These are phyloP conservation scores for Caerostris extrusa DNA, from an alignment of 1,140 invertebrate species.

Conservation along the genomic window DNA sequence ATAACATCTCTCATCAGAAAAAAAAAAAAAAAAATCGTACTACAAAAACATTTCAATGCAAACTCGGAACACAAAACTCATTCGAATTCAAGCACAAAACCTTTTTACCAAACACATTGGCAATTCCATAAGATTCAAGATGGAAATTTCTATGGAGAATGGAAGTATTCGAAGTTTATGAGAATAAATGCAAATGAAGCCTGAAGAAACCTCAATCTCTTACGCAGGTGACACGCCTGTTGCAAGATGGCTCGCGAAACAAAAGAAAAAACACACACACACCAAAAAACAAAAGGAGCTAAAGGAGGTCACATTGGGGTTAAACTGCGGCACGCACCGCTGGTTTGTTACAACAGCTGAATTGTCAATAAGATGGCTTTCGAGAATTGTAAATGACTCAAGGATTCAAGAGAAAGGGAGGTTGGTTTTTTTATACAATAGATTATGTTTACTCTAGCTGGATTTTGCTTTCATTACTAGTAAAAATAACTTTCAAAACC, in stretches of 20 bases:
- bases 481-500: neutral
- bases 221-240: slow-evolving; percentile 30
- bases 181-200: slow-evolving; percentile 19
- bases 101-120: neutral
- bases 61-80: neutral
- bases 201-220: neutral
- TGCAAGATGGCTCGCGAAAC: neutral
- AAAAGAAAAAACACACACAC: neutral
- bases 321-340: neutral
- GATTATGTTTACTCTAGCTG: neutral
- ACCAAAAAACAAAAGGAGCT: neutral
- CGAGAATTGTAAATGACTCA: neutral
- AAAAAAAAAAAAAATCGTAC: too few relatives aligned
- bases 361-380: neutral
- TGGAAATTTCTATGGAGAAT: neutral
- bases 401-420: neutral
- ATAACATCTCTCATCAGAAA: too few relatives aligned
- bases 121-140: neutral
- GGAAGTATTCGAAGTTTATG: neutral
- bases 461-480: neutral
- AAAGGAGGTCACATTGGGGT: slow-evolving; percentile 21
- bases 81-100: neutral
- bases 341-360: slow-evolving; percentile 26
- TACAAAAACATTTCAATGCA: too few relatives aligned
- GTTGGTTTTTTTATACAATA: neutral